These are phyloP conservation scores for Heliconius nattereri DNA, from an alignment of 1,140 invertebrate genomes.

Conservation along the genomic window DNA sequence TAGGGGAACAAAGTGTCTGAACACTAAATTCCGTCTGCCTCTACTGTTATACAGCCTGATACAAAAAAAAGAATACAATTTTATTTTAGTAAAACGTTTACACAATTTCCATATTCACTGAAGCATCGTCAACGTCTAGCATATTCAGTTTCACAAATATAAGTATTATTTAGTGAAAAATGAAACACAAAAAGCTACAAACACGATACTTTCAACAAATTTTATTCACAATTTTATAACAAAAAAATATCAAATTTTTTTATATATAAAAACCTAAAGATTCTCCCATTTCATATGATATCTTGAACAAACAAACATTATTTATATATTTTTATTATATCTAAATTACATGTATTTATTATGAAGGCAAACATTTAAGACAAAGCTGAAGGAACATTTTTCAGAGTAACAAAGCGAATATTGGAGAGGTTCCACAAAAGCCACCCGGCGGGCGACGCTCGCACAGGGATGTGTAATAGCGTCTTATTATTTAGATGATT, in stretches of 20 bases:
- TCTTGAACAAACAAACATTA: not conserved
- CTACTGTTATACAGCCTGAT: no score
- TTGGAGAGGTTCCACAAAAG: constrained; percentile 77
- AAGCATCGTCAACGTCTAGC: constrained; percentile 2
- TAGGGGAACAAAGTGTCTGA: no score
- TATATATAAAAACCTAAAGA: not conserved
- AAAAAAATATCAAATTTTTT: not conserved
- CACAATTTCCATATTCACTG: not conserved
- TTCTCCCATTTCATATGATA: not conserved
- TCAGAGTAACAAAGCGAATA: constrained; percentile 80
- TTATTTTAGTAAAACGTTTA: not conserved
- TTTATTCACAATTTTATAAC: not conserved
- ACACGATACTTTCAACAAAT: not conserved
- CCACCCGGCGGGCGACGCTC: constrained; percentile 56
- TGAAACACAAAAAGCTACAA: not conserved
- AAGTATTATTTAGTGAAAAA: not conserved
- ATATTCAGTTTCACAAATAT: not conserved
- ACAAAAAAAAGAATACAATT: not conserved
- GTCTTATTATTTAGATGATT: constrained; percentile 37
- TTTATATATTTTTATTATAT: constrained; percentile 1
- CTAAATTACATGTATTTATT: constrained; percentile 60
- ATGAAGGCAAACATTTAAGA: constrained; percentile 69
- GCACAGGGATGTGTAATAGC: constrained; percentile 43
- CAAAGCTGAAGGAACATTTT: constrained; percentile 65
- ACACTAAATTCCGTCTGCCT: no score